Evolutionary conservation across 92 coral and sea anemone genomes (phyloP).

Genomic region (Chrysogorgia sp.): DNA sequence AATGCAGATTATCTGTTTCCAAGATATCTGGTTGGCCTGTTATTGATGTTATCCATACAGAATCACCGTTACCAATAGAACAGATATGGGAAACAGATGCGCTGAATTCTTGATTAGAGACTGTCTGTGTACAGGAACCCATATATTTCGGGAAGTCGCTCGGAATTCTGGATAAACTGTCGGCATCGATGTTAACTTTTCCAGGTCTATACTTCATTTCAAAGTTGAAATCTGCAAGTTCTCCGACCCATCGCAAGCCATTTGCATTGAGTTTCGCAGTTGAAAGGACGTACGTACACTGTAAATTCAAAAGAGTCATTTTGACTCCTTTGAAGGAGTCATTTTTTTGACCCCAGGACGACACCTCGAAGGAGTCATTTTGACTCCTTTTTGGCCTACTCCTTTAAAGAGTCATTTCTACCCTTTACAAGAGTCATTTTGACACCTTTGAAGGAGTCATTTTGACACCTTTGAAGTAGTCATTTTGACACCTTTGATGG

Average conservation of each 20-base stretch:
- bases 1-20: slow-evolving; percentile 18
- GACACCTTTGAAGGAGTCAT: too few relatives aligned
- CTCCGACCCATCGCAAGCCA: slow-evolving; percentile 57
- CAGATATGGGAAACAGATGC: slow-evolving; percentile 33
- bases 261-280: slow-evolving; percentile 54
- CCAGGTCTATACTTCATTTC: slow-evolving; percentile 55
- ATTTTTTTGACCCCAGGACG: too few relatives aligned
- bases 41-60: slow-evolving; percentile 47
- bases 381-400: too few relatives aligned
- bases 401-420: too few relatives aligned
- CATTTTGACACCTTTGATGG: too few relatives aligned
- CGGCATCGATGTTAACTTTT: slow-evolving; percentile 56
- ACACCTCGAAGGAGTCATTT: too few relatives aligned
- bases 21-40: slow-evolving; percentile 44
- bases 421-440: too few relatives aligned
- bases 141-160: slow-evolving; percentile 50
- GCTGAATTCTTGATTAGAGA: slow-evolving; percentile 40
- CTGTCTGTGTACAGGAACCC: slow-evolving; percentile 45
- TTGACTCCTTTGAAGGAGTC: too few relatives aligned
- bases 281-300: slow-evolving; percentile 47
- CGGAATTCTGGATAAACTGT: slow-evolving; percentile 50
- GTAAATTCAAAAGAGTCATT: too few relatives aligned
- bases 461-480: too few relatives aligned
- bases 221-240: slow-evolving; percentile 49
- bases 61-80: slow-evolving; percentile 43